Conservation (phyloP, 2,888 invertebrate genomes). For the Gibbula magus region DNA sequence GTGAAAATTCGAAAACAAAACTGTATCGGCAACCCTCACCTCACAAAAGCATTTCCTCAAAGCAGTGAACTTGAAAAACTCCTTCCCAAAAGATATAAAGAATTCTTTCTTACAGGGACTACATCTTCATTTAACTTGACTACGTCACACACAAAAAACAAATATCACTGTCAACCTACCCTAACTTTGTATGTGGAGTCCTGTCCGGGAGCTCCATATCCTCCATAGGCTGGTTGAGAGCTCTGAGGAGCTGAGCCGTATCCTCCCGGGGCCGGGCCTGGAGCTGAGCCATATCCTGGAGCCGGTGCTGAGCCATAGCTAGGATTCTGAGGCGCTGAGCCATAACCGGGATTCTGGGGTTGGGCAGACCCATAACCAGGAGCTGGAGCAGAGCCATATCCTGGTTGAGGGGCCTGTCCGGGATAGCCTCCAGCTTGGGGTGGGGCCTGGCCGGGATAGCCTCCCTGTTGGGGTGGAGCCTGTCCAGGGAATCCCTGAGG, state of each 20-base stretch:
- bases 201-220: conserved; percentile 33
- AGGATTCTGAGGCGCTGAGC: conserved; percentile 30
- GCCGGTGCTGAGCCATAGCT: conserved; percentile 31
- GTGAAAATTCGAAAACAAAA: no score
- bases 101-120: no score
- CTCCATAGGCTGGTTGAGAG: not conserved
- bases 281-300: conserved; percentile 26
- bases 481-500: no score
- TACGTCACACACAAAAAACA: no score
- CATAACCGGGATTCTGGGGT: conserved; percentile 37
- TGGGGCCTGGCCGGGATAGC: not conserved
- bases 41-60: no score
- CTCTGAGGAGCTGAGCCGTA: conserved; percentile 35
- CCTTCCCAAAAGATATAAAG: no score
- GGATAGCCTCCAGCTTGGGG: conserved; percentile 29
- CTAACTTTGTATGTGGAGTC: conserved; percentile 44
- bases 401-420: conserved; percentile 33
- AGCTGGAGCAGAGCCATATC: conserved; percentile 36
- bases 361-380: conserved; percentile 36
- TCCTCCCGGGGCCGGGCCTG: conserved; percentile 18
- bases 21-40: no score
- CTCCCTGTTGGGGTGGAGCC: conserved; percentile 10
- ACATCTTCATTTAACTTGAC: no score
- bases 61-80: no score
- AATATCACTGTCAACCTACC: no score